A percentile compares a stretch with the other conserved stretches of the same genome.
Evolutionary conservation across 2,797 vertebrate species (phyloP).

Genomic region (Psittacula derbiana): DNA sequence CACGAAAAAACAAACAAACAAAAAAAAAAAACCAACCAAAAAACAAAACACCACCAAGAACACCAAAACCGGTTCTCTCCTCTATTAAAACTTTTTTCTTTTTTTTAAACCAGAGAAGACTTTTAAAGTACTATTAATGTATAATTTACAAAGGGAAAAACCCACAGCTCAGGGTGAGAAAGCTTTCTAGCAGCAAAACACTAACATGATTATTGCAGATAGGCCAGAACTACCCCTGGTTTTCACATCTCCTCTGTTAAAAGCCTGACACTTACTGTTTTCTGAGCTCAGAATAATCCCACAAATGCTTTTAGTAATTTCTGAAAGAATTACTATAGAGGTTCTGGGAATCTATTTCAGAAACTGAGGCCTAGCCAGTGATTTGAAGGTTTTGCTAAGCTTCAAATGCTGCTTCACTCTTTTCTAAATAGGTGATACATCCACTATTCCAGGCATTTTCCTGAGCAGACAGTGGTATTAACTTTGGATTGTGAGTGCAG

Average conservation of each 20-base stretch:
- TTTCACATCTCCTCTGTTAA: background rate
- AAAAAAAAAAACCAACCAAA: too few relatives aligned
- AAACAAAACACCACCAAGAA: background rate
- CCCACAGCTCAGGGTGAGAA: background rate
- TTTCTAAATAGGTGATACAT: background rate
- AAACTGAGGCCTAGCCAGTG: background rate
- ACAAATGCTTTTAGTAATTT: background rate
- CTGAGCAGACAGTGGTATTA: background rate
- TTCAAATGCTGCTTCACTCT: background rate
- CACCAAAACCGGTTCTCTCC: accelerated
- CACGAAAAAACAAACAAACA: too few relatives aligned
- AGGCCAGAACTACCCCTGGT: background rate
- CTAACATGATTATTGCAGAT: background rate
- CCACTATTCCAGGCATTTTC: background rate
- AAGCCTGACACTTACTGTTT: background rate
- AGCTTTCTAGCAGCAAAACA: background rate
- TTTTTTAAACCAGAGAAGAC: background rate
- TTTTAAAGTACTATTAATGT: background rate
- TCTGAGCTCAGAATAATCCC: background rate
- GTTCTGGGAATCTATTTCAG: background rate
- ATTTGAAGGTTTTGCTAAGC: background rate
- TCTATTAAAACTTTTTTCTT: background rate
- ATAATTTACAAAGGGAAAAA: background rate
- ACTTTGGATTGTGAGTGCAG: background rate
- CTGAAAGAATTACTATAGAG: background rate